Conservation (phyloP, 2,797 vertebrate species). For the Cirrhinus mrigala region DNA sequence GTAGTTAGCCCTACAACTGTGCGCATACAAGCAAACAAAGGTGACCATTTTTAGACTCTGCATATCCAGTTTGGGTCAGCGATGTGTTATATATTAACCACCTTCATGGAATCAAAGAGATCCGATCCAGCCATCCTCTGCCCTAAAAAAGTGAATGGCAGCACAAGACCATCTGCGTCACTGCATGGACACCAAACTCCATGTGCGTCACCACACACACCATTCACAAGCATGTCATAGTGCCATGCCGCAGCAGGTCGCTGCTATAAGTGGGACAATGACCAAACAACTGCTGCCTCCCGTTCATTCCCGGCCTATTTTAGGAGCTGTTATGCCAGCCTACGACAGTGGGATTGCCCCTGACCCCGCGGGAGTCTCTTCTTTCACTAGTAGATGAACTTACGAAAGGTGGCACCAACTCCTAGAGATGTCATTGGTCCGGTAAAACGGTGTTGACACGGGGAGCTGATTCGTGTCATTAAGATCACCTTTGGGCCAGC, state of each 20-base stretch:
- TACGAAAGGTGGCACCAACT: not conserved
- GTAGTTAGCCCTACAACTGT: not conserved
- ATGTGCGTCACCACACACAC: conserved; percentile 43
- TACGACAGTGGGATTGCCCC: conserved; percentile 54
- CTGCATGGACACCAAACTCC: conserved; percentile 26
- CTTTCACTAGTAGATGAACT: conserved; percentile 10
- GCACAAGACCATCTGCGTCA: conserved; percentile 37
- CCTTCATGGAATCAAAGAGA: conserved; percentile 5
- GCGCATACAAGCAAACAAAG: not conserved
- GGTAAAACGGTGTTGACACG: not conserved
- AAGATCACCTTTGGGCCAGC: not conserved
- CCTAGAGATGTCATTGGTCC: not conserved
- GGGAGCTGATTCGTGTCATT: not conserved
- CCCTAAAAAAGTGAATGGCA: conserved; percentile 4
- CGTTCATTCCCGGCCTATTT: conserved; percentile 55
- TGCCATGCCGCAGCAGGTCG: conserved; percentile 48
- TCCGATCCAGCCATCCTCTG: not conserved
- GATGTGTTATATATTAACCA: conserved; percentile 24
- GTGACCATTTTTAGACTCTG: not conserved
- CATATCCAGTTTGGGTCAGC: not conserved
- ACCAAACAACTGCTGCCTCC: conserved; percentile 46
- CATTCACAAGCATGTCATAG: conserved; percentile 38
- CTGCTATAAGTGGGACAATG: conserved; percentile 58
- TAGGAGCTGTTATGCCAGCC: conserved; percentile 41
- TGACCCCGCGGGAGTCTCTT: conserved; percentile 19